Conservation (phyloP, 1,140 invertebrate species). For the Ceratina calcarata region DNA sequence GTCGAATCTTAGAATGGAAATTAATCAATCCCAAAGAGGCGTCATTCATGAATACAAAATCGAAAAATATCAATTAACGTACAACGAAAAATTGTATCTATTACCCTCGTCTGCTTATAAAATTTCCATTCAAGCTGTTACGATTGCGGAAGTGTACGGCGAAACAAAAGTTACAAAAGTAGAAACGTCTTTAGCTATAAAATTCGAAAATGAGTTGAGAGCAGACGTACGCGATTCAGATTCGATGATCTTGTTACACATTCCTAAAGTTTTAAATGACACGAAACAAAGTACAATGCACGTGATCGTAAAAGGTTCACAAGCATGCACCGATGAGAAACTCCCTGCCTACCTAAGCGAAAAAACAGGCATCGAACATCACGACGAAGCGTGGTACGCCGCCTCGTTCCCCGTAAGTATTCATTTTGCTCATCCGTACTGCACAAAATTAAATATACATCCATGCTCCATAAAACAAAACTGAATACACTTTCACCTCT, state of each 20-base stretch:
- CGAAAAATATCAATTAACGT: slow-evolving; percentile 29
- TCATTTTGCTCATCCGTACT: background rate
- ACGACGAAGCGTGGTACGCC: slow-evolving; percentile 57
- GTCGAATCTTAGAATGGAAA: slow-evolving; percentile 30
- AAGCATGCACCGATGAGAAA: slow-evolving; percentile 41
- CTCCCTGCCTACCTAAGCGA: slow-evolving; percentile 11
- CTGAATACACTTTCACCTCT: background rate
- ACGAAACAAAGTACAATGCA: slow-evolving; percentile 43
- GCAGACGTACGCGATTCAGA: background rate
- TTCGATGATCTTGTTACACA: slow-evolving; percentile 51
- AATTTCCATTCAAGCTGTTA: slow-evolving; percentile 50
- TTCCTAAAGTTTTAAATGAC: slow-evolving; percentile 58
- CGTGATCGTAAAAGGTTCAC: slow-evolving; percentile 54
- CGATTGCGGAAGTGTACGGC: background rate
- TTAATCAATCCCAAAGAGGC: background rate
- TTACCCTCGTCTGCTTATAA: slow-evolving; percentile 53
- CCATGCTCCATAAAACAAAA: no score
- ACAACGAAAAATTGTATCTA: slow-evolving; percentile 41
- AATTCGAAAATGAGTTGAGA: slow-evolving; percentile 30
- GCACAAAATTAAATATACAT: no score
- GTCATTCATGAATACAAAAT: background rate
- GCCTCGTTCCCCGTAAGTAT: slow-evolving; percentile 49
- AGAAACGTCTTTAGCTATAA: slow-evolving; percentile 23
- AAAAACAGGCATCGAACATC: background rate
- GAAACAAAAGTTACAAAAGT: background rate